phyloP scores from a whole-genome alignment of 30 jellyfish, hydroid and myxozoan species.

The Pelagia noctiluca region DNA sequence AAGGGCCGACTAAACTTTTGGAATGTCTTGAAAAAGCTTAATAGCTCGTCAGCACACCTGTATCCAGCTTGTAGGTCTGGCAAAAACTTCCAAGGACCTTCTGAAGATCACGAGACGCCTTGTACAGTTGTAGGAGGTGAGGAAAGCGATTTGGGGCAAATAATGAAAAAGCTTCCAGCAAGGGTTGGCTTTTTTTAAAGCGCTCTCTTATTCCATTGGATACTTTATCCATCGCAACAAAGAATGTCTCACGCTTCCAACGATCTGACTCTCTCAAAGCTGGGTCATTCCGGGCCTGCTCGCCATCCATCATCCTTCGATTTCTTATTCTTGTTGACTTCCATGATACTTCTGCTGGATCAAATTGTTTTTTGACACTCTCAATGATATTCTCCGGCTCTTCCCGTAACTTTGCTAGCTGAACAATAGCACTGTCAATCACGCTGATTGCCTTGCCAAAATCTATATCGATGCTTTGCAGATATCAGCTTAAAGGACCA shows the following conservation, averaged over 20 bases:
- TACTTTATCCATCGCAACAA: constrained; percentile 58
- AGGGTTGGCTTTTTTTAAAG: constrained; percentile 29
- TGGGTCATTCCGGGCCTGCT: constrained; percentile 37
- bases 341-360: constrained; percentile 58
- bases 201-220: constrained; percentile 62
- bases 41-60: constrained; percentile 45
- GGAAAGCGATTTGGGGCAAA: constrained; percentile 51
- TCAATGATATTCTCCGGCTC: constrained; percentile 52
- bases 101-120: constrained; percentile 16
- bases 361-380: constrained; percentile 21
- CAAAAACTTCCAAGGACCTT: constrained; percentile 28
- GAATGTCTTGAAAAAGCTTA: constrained; percentile 25
- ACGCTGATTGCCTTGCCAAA: constrained; percentile 48
- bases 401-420: constrained; percentile 48
- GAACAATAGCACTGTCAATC: constrained; percentile 48
- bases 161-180: constrained; percentile 28
- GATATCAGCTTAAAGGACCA: constrained; percentile 60
- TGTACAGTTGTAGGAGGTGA: constrained; percentile 33
- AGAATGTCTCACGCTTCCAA: constrained; percentile 58
- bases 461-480: constrained; percentile 28
- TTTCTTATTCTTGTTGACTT: constrained; percentile 31
- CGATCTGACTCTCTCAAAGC: constrained; percentile 37
- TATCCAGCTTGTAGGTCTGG: constrained; percentile 37
- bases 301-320: constrained; percentile 52
- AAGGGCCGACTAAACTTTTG: neutral